Evolutionary conservation across 2,888 invertebrate species (phyloP), one percentile per base, ranked within the genome.

Genomic region (Cheilosia vernalis): DNA sequence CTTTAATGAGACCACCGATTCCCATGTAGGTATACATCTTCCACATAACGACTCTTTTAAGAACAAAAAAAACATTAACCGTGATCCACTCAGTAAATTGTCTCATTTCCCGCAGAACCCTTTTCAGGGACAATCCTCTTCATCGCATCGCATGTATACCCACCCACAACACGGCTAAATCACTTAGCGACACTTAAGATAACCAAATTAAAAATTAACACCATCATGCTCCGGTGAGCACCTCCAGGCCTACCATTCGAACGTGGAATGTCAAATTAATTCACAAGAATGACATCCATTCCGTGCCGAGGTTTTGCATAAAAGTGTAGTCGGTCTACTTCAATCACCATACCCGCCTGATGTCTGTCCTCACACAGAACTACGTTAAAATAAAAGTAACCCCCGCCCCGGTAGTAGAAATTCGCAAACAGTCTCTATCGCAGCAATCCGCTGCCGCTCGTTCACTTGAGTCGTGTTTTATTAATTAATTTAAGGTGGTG

Each of bases 401-500:
- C 13, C 37, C 3, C n/a, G n/a, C 17, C 42, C 21, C 24, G 53
- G 37, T 40, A 51, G 27, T 17, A 17, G 61, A 30, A 30, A 37
- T 19, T n/a, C 51, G 42, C 17, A 42, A 58, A 30, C 51, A 66
- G 66, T 66, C 60, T 66, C 66, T 40, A 77, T 69, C 53, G 60
- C 24, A 30, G 2, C 55, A 63, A 74, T 74, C 40, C 56, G 19
- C 37, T 49, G 49, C 17, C 17, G 44, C 51, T 33, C 44, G 60
- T 70, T 70, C 70, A 64, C 55, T 63, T 37, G 51, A 70, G 64
- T 78, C 64, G 70, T 63, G 49, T 78, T 78, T 78, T 70, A 78
- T 78, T 70, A 78, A 78, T 78, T 78, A 78, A 78, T 78, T 78
- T 78, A 78, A 78, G 64, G 55, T 56, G 55, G 42, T 47, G 55